Evolutionary conservation across 2,888 invertebrate genomes (phyloP), one percentile per base, ranked within the genome.

Genomic region (Hofmannophila pseudospretella): DNA sequence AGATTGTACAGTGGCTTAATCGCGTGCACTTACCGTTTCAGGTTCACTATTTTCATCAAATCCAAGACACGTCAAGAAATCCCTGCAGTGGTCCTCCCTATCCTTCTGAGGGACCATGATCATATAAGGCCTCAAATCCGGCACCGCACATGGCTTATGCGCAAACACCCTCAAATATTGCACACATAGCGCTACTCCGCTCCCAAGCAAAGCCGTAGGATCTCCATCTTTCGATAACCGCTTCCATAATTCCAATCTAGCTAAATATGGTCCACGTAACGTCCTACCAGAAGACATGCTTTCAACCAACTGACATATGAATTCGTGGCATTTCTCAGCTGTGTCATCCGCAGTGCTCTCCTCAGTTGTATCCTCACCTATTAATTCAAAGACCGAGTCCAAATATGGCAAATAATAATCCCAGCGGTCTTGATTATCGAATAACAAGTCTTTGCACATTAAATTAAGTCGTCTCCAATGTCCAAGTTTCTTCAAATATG

Each of bases 111-210:
- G 89, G 45, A 96, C 81, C 51, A 94, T 88, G 28, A 89, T 80
- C 31, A 96, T 69, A 71, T 94, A 97, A 3, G 92, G 85, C 42
- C 91, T 90, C 33, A 98, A 84, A 69, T 98, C 98, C 5, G 92
- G 90, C 41, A 95, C 94, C 42, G 95, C 95, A 72, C 96, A 96
- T 0, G 93, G 91, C 63, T 96, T 96, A 55, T 94, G 91, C 2
- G 96, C 96, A 76, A 97, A 98, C 49, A 90, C 88, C 26, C 82
- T 76, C 51, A 95, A 94, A 79, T 96, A 98, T 53, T 93, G 91
- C 42, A 93, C 85, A 65, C 96, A 90, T 20, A 94, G 71, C 13
- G 93, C 91, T 8, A 90, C 79, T 9, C 90, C 89, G 56, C 92
- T 90, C 0, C 93, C 93, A 12, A 91, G 68, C 5, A 91, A 47